Evolutionary conservation across 2,888 invertebrate genomes (phyloP).

Genomic region (Allolobophora icterica): DNA sequence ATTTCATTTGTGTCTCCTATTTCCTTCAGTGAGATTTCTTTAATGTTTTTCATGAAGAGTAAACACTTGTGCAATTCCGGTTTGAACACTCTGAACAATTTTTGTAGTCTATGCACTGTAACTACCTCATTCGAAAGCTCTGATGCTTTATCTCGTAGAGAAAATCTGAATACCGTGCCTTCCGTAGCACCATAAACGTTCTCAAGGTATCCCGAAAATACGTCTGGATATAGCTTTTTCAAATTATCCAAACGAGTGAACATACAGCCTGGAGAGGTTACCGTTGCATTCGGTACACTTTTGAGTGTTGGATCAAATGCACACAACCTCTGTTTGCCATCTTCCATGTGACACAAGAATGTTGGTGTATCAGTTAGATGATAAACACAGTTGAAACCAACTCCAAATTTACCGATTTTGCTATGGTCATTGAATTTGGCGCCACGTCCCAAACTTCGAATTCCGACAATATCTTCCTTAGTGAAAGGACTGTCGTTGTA

Average conservation of each 20-base stretch:
- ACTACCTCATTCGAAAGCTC: conserved; percentile 50
- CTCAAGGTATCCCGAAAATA: conserved; percentile 54
- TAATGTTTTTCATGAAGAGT: conserved; percentile 57
- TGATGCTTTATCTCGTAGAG: conserved; percentile 54
- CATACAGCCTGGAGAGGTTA: conserved; percentile 49
- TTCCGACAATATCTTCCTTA: conserved; percentile 57
- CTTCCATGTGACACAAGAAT: conserved; percentile 55
- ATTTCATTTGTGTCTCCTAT: conserved; percentile 39
- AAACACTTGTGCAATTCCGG: conserved; percentile 52
- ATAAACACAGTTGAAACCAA: conserved; percentile 63
- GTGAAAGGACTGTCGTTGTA: conserved; percentile 60
- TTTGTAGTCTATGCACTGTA: conserved; percentile 42
- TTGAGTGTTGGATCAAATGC: conserved; percentile 57
- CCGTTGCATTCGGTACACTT: conserved; percentile 52
- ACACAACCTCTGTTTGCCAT: conserved; percentile 53
- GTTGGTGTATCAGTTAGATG: conserved; percentile 62
- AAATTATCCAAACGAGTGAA: conserved; percentile 46
- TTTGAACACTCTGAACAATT: conserved; percentile 50
- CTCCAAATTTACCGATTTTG: conserved; percentile 61
- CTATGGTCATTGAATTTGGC: conserved; percentile 57
- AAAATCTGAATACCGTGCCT: conserved; percentile 58
- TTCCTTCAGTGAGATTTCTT: conserved; percentile 50
- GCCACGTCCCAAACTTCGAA: conserved; percentile 59
- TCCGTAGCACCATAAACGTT: conserved; percentile 46
- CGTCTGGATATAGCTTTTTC: conserved; percentile 48